These are phyloP conservation scores for Pterois miles DNA, from an alignment of 2,797 vertebrate genomes.

Conservation along the genomic window DNA sequence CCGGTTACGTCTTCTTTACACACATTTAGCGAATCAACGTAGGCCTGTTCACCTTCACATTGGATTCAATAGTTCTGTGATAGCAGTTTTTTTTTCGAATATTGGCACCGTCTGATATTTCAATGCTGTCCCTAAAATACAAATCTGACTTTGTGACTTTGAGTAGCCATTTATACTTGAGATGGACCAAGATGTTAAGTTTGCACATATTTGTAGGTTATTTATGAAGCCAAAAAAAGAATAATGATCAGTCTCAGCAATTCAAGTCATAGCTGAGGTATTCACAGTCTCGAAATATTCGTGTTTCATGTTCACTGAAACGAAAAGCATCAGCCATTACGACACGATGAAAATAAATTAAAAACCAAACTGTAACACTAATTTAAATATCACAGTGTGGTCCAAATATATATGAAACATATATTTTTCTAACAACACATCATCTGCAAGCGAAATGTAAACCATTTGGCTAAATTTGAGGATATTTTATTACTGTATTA, in stretches of 20 bases:
- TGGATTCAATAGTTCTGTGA: constrained; percentile 29
- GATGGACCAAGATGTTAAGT: constrained; percentile 86
- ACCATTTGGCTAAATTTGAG: constrained; percentile 71
- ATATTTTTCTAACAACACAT: constrained; percentile 72
- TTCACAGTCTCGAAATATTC: constrained; percentile 19
- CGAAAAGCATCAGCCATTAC: constrained; percentile 39
- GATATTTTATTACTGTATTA: constrained; percentile 66
- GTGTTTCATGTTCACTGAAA: constrained; percentile 18
- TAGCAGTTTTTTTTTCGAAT: constrained; percentile 37
- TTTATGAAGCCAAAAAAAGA: constrained; percentile 71
- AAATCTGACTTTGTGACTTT: constrained; percentile 68
- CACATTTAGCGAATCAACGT: constrained; percentile 53
- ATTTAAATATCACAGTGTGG: constrained; percentile 60
- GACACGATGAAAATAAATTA: constrained; percentile 23
- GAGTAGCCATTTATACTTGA: constrained; percentile 75
- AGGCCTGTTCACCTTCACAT: constrained; percentile 55
- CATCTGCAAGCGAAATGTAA: constrained; percentile 72
- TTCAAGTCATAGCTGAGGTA: constrained; percentile 24
- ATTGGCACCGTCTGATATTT: constrained; percentile 61
- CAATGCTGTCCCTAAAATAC: constrained; percentile 65
- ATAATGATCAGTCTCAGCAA: constrained; percentile 49
- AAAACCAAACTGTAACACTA: constrained; percentile 55
- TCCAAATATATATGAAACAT: constrained; percentile 71
- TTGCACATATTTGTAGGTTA: constrained; percentile 82
- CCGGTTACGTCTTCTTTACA: constrained; percentile 60